Evolutionary conservation across 2,113 vertebrate species (phyloP), one percentile per base, ranked within the genome.

Genomic region (Laterallus jamaicensis): DNA sequence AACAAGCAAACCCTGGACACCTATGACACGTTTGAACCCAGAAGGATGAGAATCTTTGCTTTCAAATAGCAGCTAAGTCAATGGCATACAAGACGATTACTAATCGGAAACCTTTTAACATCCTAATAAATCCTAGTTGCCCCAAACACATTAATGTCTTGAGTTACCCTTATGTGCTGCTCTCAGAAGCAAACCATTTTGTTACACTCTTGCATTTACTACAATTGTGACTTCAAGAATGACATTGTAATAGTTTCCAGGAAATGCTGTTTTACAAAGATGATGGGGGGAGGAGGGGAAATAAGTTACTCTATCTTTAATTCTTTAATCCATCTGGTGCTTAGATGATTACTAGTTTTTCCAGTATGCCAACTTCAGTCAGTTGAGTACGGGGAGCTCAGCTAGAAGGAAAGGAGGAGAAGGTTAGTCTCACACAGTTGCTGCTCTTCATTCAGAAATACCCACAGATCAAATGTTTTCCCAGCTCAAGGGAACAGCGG

Each of bases 361-460:
- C 92, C 78, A 35, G 28, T 40, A 49, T 66, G 21, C 47, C 67
- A 52, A 68, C 64, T 86, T 98, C 96, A 98, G 83, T 98, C 98
- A 93, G 96, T 90, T 86, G 97, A 97, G 91, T 98, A 98, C 13
- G 98, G 98, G 93, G 98, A 98, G 90, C 97, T 98, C 96, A 98
- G 95, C 98, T 98, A 74, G 82, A 97, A 97, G 89, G 59, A 74
- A 96, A 97, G 60, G 96, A 94, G 12, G 60, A 82, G 93, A 97
- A 93, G 3, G 73, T 92, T 78, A 97, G 82, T 93, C 29, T 90
- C 19, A 18, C 29, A 58, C 28, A 82, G 35, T 73, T 64, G 54
- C 16, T 85, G 58, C 31, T 86, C 9, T 35, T 86, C 17, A 10
- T 79, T 54, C 35, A 58, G 24, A 60, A 69, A 18, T 21, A 71